These are phyloP conservation scores for Pocillopora grandis DNA, from an alignment of 92 coral and sea anemone genomes.

Conservation along the genomic window DNA sequence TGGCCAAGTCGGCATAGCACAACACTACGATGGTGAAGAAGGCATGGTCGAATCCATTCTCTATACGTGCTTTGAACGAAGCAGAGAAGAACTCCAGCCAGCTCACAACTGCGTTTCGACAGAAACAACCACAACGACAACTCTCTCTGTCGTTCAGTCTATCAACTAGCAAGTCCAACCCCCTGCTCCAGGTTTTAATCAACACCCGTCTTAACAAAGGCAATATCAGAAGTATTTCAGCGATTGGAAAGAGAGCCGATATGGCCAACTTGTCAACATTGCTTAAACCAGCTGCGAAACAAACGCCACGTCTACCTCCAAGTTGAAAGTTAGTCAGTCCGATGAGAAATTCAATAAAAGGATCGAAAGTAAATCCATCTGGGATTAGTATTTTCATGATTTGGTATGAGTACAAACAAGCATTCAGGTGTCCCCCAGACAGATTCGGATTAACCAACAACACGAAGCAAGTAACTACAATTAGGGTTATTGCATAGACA, in stretches of 20 bases:
- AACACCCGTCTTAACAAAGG: neutral
- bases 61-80: neutral
- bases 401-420: conserved; percentile 93
- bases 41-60: neutral
- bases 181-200: neutral
- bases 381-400: conserved; percentile 65
- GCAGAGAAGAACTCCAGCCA: neutral
- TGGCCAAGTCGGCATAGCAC: neutral
- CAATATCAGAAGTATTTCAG: neutral
- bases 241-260: neutral
- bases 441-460: neutral
- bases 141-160: neutral
- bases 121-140: neutral
- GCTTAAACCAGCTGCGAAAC: neutral
- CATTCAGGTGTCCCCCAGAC: conserved; percentile 88
- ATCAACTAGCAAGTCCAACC: neutral
- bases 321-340: conserved; percentile 69
- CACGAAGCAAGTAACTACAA: neutral
- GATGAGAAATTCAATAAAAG: conserved; percentile 62
- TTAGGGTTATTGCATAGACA: neutral
- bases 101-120: neutral
- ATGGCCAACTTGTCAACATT: neutral
- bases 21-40: neutral
- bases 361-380: conserved; percentile 64
- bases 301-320: conserved; percentile 22